These are phyloP conservation scores for Artibeus lituratus DNA, from an alignment of 2,797 vertebrate species.

Conservation along the genomic window DNA sequence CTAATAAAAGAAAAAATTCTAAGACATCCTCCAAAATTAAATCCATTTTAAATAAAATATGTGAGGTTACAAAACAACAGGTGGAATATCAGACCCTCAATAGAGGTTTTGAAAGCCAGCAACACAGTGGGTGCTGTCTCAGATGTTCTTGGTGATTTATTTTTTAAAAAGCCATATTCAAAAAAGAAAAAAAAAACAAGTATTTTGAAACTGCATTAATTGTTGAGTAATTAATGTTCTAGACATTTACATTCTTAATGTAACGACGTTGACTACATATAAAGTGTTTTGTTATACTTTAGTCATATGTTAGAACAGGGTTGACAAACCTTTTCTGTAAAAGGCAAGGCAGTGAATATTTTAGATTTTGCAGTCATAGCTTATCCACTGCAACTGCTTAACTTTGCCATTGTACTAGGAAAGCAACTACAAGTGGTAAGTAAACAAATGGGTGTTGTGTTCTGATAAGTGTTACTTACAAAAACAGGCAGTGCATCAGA, in stretches of 20 bases:
- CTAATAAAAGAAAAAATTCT: background rate
- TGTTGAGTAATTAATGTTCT: background rate
- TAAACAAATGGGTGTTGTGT: background rate
- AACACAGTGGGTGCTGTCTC: background rate
- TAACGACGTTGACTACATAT: background rate
- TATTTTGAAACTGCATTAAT: background rate
- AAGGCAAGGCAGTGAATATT: background rate
- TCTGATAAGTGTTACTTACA: conserved; percentile 42
- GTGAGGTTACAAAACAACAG: background rate
- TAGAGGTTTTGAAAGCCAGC: background rate
- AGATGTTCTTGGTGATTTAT: background rate
- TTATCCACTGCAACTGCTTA: background rate
- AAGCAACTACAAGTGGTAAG: background rate
- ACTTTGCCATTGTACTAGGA: background rate
- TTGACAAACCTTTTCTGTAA: background rate
- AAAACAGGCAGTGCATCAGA: background rate
- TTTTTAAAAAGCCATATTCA: background rate
- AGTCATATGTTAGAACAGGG: background rate
- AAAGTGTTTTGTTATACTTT: background rate
- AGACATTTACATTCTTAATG: background rate
- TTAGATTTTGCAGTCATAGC: background rate
- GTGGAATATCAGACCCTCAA: background rate
- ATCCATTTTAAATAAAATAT: conserved; percentile 1
- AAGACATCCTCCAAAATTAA: background rate
- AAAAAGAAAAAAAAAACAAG: background rate